Conservation (phyloP, 1,140 invertebrate species). For the Bursaphelenchus mucronatus region DNA sequence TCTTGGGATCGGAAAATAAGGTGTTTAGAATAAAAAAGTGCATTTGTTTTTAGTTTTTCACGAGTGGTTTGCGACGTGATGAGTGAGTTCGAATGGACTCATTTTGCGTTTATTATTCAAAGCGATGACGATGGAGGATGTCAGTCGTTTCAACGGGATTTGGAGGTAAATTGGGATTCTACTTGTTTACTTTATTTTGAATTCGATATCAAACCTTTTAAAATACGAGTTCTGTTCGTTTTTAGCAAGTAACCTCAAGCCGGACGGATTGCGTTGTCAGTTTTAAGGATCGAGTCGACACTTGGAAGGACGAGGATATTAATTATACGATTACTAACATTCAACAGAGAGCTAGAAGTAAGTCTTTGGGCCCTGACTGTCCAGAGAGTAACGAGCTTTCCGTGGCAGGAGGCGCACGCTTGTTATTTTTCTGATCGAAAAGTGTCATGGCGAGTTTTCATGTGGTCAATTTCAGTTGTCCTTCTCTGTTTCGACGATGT, state of each 20-base stretch:
- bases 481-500: constrained; percentile 31
- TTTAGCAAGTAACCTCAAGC: constrained; percentile 1
- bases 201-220: too few relatives aligned
- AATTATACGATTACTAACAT: constrained; percentile 15
- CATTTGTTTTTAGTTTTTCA: constrained; percentile 30
- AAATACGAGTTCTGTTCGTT: too few relatives aligned
- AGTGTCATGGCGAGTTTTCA: not conserved
- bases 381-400: too few relatives aligned
- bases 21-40: not conserved
- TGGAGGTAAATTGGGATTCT: constrained; percentile 25
- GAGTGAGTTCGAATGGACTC: constrained; percentile 27
- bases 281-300: constrained; percentile 20
- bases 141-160: constrained; percentile 23
- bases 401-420: too few relatives aligned
- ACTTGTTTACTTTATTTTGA: too few relatives aligned
- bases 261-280: constrained; percentile 10
- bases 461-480: constrained; percentile 23
- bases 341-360: constrained; percentile 27
- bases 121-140: constrained; percentile 30
- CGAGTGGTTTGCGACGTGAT: constrained; percentile 27
- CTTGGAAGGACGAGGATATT: constrained; percentile 27
- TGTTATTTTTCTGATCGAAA: too few relatives aligned
- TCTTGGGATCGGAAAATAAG: not conserved
- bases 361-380: constrained; percentile 3
- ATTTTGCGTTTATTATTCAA: constrained; percentile 36